Base-by-base conservation (phyloP, 2,113 vertebrate species). In the Brienomyrus longianalis region DNA sequence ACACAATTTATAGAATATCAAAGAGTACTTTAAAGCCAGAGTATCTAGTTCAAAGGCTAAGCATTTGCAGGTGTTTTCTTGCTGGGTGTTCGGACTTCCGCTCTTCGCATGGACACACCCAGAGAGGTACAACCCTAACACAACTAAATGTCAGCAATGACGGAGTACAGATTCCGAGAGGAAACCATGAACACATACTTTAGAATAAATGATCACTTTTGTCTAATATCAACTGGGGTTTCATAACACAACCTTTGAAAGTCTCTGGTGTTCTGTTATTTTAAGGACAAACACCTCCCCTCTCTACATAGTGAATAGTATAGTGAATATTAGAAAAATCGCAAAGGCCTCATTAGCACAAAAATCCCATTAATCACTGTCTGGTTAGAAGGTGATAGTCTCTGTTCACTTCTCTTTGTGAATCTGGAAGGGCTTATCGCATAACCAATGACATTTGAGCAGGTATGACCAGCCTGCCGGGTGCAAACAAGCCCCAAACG, bases 351-450 rank as follows among this genome's bases (percentile, higher is more conserved):
- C 87, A 88, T 88, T 88, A 62, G 87, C 87, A 88, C 52, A 88
- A 88, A 62, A 88, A 88, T 45, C 21, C 54, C 87, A 88, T 88
- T 66, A 88, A 66, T 88, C 87, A 54, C 87, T 88, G 87, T 66
- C 87, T 39, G 54, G 54, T 62, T 59, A 51, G 31, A 47, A 59
- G 35, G 31, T 62, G 87, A 66, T 43, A 88, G 27, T 88, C 52
- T 62, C 86, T 43, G 17, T 62, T 62, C 54, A 43, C 86, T 21
- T 19, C 39, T 59, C 56, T 62, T 66, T 66, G 56, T 88, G 21
- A 66, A 45, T 66, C 54, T 45, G 21, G 56, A 66, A 66, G 27
- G 2, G 54, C 87, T 66, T 88, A 88, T 62, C 52, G n/a, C 31
- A 45, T 56, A 62, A 88, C 35, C 17, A 45, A 21, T 88, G 87